Evolutionary conservation across 2,888 invertebrate species (phyloP).

Genomic region (Tetragnatha montana): DNA sequence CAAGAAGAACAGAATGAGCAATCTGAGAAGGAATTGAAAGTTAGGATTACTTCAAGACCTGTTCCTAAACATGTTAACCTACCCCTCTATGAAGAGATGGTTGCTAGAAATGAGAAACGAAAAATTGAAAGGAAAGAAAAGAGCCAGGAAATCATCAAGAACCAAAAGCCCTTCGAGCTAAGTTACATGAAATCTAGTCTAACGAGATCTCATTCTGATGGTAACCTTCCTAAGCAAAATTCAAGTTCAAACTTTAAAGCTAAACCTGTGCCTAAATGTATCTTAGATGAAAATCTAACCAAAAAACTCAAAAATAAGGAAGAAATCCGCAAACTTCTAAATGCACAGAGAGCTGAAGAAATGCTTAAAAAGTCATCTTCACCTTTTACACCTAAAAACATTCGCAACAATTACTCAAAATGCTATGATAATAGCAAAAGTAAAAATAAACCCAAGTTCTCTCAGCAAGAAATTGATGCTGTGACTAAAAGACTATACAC

Average conservation of each 20-base stretch:
- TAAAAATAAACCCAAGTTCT: neutral
- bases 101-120: slow-evolving; percentile 30
- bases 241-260: slow-evolving; percentile 43
- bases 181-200: neutral
- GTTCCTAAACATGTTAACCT: slow-evolving; percentile 62
- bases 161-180: slow-evolving; percentile 39
- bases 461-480: slow-evolving; percentile 38
- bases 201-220: neutral
- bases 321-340: slow-evolving; percentile 59
- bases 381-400: slow-evolving; percentile 53
- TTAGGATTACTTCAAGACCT: slow-evolving; percentile 47
- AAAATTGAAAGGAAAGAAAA: slow-evolving; percentile 54
- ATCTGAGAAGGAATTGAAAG: slow-evolving; percentile 39
- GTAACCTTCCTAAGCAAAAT: neutral
- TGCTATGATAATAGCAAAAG: neutral
- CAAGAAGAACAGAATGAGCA: slow-evolving; percentile 42
- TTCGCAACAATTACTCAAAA: slow-evolving; percentile 5
- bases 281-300: slow-evolving; percentile 47
- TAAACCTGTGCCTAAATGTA: slow-evolving; percentile 56
- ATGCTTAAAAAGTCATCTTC: slow-evolving; percentile 47
- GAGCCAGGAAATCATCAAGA: slow-evolving; percentile 25
- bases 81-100: slow-evolving; percentile 62
- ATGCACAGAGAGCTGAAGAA: slow-evolving; percentile 63
- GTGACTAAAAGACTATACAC: slow-evolving; percentile 58
- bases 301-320: slow-evolving; percentile 66